phyloP scores from a whole-genome alignment of 1,140 invertebrate genomes.

The Carposina sasakii region DNA sequence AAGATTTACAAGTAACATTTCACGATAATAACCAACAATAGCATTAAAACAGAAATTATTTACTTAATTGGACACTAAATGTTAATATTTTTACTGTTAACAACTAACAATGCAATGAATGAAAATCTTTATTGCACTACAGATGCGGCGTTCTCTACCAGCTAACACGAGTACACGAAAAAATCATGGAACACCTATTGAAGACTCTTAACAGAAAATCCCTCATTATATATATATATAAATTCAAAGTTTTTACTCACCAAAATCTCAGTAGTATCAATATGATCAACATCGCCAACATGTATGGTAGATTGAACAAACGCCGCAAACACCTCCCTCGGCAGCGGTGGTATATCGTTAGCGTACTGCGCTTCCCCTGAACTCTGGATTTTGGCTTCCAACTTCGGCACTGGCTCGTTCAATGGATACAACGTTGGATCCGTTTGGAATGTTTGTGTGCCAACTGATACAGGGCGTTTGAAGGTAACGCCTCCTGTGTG shows the following conservation, averaged over 20 bases:
- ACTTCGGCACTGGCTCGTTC: slow-evolving; percentile 81
- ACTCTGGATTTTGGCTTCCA: slow-evolving; percentile 80
- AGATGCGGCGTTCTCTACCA: too few relatives aligned
- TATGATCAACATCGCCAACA: slow-evolving; percentile 69
- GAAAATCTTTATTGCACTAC: too few relatives aligned
- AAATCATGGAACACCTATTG: too few relatives aligned
- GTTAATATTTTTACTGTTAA: too few relatives aligned
- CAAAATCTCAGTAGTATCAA: slow-evolving; percentile 75
- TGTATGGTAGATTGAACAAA: slow-evolving; percentile 75
- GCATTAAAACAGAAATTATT: too few relatives aligned
- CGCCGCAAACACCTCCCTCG: slow-evolving; percentile 77
- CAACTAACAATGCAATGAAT: too few relatives aligned
- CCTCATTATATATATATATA: too few relatives aligned
- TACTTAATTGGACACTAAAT: too few relatives aligned
- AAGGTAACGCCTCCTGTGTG: slow-evolving; percentile 70
- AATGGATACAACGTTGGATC: slow-evolving; percentile 79
- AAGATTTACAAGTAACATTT: too few relatives aligned
- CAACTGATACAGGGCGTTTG: slow-evolving; percentile 76
- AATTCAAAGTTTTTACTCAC: slow-evolving; percentile 68
- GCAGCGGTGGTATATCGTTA: slow-evolving; percentile 75
- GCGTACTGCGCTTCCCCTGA: slow-evolving; percentile 80
- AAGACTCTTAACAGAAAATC: too few relatives aligned
- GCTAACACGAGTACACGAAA: too few relatives aligned
- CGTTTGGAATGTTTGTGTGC: slow-evolving; percentile 79
- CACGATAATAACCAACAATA: too few relatives aligned